Percentiles rank a stretch among this genome's conserved stretches.
These are phyloP conservation scores for Vireo griseus DNA, from an alignment of 2,797 vertebrate genomes.

Conservation along the genomic window DNA sequence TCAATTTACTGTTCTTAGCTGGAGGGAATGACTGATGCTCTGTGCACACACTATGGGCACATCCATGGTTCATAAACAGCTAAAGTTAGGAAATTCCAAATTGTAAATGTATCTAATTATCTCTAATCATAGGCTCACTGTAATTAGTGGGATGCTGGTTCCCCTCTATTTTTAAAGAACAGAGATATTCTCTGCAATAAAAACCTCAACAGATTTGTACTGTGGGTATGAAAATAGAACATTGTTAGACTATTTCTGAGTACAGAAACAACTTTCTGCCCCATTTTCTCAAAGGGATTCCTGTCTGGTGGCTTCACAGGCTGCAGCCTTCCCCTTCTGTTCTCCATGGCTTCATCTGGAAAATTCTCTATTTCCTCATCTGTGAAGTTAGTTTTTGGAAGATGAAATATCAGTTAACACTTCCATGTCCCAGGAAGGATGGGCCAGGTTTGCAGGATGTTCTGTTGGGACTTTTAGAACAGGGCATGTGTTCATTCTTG, in stretches of 20 bases:
- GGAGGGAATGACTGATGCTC: background rate
- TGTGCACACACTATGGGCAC: background rate
- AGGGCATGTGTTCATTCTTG: background rate
- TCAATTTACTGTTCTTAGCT: background rate
- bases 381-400: background rate
- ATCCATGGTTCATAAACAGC: constrained; percentile 20
- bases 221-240: background rate
- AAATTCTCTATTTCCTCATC: background rate
- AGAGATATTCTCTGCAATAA: background rate
- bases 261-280: background rate
- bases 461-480: background rate
- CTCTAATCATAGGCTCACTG: constrained; percentile 26
- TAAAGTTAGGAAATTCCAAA: constrained; percentile 3
- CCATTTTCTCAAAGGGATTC: background rate
- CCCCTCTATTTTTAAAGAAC: constrained; percentile 14
- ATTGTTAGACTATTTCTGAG: background rate
- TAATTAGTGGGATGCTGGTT: constrained; percentile 21
- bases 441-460: background rate
- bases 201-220: background rate
- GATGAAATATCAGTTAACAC: background rate
- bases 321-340: background rate
- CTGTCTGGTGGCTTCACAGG: background rate
- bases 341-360: background rate
- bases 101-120: constrained; percentile 26
- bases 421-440: background rate